These are phyloP conservation scores for Tinamus guttatus DNA, from an alignment of 2,113 vertebrate genomes.

Conservation along the genomic window DNA sequence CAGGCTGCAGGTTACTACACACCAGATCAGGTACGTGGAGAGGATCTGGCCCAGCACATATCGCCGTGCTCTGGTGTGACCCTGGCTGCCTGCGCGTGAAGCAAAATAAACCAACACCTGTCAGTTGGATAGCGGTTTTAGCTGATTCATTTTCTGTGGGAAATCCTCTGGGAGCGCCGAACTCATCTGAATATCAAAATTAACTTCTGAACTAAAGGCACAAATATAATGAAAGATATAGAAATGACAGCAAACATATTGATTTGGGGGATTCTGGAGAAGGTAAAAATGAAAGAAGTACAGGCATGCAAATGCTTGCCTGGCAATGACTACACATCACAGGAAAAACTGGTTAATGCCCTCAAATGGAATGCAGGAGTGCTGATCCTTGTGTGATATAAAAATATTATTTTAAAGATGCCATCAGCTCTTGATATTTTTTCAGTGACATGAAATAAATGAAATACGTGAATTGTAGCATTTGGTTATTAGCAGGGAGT, in stretches of 20 bases:
- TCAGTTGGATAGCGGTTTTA: neutral
- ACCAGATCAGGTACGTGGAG: rapidly evolving
- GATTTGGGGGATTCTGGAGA: neutral
- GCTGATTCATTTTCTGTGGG: neutral
- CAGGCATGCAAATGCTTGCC: neutral
- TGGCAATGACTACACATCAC: neutral
- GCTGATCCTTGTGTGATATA: neutral
- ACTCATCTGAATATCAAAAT: neutral
- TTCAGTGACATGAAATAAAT: neutral
- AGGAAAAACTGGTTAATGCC: neutral
- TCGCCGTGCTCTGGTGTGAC: neutral
- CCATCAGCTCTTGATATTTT: neutral
- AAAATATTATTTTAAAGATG: neutral
- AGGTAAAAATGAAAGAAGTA: neutral
- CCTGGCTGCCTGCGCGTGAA: neutral
- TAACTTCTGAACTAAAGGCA: neutral
- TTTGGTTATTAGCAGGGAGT: neutral
- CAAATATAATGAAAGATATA: neutral
- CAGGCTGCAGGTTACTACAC: neutral
- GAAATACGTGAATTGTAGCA: neutral
- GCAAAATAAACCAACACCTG: neutral
- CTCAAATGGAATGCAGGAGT: neutral
- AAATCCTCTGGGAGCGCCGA: neutral
- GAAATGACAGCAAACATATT: neutral
- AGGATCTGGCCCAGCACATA: neutral